Percentiles rank a stretch among this genome's conserved stretches.
These are phyloP conservation scores for Eupsilia transversa DNA, from an alignment of 2,888 invertebrate species.

Conservation along the genomic window DNA sequence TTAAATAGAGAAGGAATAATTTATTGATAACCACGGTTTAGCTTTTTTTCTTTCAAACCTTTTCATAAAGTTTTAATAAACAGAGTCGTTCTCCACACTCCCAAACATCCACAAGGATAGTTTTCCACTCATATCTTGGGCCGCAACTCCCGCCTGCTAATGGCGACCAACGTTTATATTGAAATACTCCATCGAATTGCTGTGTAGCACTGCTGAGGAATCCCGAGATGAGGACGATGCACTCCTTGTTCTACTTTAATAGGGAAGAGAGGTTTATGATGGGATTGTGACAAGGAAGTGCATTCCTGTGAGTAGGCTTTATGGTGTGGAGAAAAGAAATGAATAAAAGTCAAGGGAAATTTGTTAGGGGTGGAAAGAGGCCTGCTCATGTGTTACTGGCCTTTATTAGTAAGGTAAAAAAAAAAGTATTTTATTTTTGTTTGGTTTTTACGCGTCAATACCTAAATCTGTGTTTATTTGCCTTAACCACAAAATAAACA, in stretches of 20 bases:
- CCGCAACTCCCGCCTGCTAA: conserved; percentile 78
- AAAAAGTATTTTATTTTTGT: neutral
- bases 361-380: neutral
- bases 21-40: too few species aligned
- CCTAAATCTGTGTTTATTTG: too few species aligned
- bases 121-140: conserved; percentile 80
- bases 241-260: conserved; percentile 69
- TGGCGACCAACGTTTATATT: conserved; percentile 87
- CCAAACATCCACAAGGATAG: conserved; percentile 72
- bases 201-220: conserved; percentile 74
- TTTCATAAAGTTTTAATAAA: neutral
- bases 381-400: neutral
- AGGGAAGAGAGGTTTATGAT: conserved; percentile 64
- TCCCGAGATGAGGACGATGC: conserved; percentile 69
- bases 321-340: conserved; percentile 11
- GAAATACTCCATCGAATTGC: conserved; percentile 86
- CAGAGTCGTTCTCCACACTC: conserved; percentile 68
- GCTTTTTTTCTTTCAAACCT: neutral
- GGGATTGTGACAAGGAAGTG: conserved; percentile 54
- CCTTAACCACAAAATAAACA: neutral
- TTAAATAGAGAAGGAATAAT: too few species aligned
- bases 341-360: neutral
- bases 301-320: conserved; percentile 51
- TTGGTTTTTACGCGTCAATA: too few species aligned
- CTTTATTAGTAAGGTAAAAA: neutral